Base-by-base conservation (phyloP, 2,113 vertebrate species). In the Theristicus caerulescens region DNA sequence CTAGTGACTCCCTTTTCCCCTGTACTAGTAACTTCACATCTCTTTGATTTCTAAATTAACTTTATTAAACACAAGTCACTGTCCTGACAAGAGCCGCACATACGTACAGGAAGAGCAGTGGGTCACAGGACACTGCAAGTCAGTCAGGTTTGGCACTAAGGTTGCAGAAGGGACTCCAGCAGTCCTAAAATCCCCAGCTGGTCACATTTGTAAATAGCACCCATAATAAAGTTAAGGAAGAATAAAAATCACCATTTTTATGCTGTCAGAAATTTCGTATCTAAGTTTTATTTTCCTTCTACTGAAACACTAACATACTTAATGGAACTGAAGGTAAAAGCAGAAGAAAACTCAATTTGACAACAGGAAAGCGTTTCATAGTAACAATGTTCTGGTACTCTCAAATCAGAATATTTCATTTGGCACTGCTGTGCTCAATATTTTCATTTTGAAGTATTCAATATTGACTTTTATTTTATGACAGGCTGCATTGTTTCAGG, bases 331-430 rank as follows among this genome's bases (percentile, higher is more conserved):
- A 31, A 78, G 17, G 21, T 27, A 74, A 59, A 82, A 61, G 19
- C 29, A 40, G 29, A 59, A 19, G 5, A 36, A 52, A 74, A 67
- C 32, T 46, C 24, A 46, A 27, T 10, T 24, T 29, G 26, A 29
- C 18, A 72, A 40, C 10, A 57, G 19, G 3, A 7, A 47, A 73
- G 5, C 1, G 0, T 36, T 77, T 51, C 44, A 21, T 1, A 26
- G 12, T 36, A 42, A 31, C 18, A 36, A 5, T 6, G 4, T 27
- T 51, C n/a, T 26, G n/a, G 20, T 34, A 6, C 16, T 59, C 47
- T 44, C 54, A 36, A 54, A 72, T 7, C 19, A 3, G 11, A 83
- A 7, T 58, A 55, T 71, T 79, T 74, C 5, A 3, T 72, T 59
- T 55, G 54, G 14, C 31, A 49, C 13, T 40, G 52, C 31, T 87